Conservation (phyloP, 2,113 vertebrate species). For the Cervus canadensis region DNA sequence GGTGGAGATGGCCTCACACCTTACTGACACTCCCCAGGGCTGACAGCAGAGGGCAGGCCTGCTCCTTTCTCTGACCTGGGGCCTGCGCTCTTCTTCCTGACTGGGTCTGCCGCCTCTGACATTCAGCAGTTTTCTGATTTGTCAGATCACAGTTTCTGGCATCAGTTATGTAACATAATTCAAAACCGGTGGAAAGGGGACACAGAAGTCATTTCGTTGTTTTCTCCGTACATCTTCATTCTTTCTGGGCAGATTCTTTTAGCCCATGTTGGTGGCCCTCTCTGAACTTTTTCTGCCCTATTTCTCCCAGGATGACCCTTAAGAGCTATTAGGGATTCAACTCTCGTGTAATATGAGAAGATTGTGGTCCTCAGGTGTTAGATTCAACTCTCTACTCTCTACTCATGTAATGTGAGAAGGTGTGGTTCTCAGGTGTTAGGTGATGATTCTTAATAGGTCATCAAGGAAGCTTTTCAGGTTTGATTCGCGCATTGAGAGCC, state of each 20-base stretch:
- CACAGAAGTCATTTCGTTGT: not conserved
- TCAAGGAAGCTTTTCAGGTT: not conserved
- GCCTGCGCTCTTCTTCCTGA: not conserved
- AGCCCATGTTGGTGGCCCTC: not conserved
- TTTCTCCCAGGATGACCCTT: not conserved
- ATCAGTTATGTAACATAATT: not conserved
- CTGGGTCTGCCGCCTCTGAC: not conserved
- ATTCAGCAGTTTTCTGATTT: not conserved
- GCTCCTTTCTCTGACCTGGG: not conserved
- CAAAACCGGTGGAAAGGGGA: not conserved
- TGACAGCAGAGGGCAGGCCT: conserved; percentile 42
- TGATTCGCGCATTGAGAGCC: not conserved
- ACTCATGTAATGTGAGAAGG: not conserved
- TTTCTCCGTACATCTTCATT: not conserved
- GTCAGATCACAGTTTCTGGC: not conserved
- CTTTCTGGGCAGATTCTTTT: not conserved
- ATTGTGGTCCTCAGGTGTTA: not conserved
- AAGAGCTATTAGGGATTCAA: not conserved
- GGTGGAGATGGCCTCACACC: not conserved
- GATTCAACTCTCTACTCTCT: not conserved
- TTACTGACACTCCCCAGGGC: not conserved
- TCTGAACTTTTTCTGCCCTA: not conserved
- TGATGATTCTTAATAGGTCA: not conserved
- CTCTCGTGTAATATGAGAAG: not conserved
- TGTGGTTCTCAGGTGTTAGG: not conserved